Evolutionary conservation across 2,888 invertebrate genomes (phyloP).

Genomic region (Cephus runcator): DNA sequence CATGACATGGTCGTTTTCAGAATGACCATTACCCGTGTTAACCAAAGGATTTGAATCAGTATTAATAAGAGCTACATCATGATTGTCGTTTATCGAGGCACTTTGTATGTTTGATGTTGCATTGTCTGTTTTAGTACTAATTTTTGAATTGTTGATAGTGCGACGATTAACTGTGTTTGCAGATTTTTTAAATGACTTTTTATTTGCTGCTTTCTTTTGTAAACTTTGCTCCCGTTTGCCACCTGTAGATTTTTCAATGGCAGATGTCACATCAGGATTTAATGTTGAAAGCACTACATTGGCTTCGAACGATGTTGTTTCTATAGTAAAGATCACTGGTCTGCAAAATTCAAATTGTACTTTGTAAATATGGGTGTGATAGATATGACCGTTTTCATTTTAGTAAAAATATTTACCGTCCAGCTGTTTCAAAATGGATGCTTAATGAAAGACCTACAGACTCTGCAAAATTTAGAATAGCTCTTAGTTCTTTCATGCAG

Average conservation of each 20-base stretch:
- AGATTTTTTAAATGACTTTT: constrained; percentile 42
- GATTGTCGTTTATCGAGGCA: not conserved
- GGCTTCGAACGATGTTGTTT: constrained; percentile 80
- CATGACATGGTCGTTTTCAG: not conserved
- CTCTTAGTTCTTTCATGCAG: constrained; percentile 85
- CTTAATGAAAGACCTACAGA: constrained; percentile 75
- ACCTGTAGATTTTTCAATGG: constrained; percentile 56
- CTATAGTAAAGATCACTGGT: constrained; percentile 80
- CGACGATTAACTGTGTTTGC: constrained; percentile 49
- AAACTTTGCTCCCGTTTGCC: constrained; percentile 59
- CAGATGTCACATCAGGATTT: constrained; percentile 66
- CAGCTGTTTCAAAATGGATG: constrained; percentile 80
- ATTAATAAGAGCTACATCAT: not conserved
- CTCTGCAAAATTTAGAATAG: constrained; percentile 84
- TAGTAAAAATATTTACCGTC: constrained; percentile 68
- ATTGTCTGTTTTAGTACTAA: constrained; percentile 16
- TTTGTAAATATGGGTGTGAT: not conserved
- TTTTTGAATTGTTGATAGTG: constrained; percentile 23
- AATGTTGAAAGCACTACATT: constrained; percentile 84
- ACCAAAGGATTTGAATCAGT: not conserved
- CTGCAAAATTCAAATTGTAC: constrained; percentile 60
- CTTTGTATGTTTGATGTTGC: constrained; percentile 8
- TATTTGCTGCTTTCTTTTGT: constrained; percentile 43
- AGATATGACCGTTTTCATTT: constrained; percentile 7
- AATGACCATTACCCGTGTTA: not conserved